Evolutionary conservation across 2,113 vertebrate genomes (phyloP), one percentile per base, ranked within the genome.

Genomic region (Cyprinodon tularosa): DNA sequence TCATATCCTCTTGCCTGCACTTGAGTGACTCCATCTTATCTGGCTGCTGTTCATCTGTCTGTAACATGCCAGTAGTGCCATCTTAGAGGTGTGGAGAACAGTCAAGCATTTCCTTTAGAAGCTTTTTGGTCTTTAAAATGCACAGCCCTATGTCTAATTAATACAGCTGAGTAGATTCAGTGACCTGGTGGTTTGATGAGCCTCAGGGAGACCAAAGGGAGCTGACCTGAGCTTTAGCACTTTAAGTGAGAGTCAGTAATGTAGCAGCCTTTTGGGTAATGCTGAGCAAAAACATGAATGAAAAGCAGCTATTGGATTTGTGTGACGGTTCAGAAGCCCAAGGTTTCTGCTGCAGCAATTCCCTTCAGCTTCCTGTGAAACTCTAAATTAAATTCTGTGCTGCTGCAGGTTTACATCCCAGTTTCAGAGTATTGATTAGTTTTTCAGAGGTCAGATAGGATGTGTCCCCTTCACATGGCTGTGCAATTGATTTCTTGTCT

Each of bases 391-490:
- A 9, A 10, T 57, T 20, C 17, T n/a, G 50, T 57, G 50, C 50
- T 22, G 12, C 4, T 38, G 59, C 17, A 17, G 2, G 29, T 45
- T 12, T 59, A 65, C 68, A 83, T 66, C 83, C 83, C 77, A 86
- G 71, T 90, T 90, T 93, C 88, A 81, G 85, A 84, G 42, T n/a
- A 93, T 92, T 4, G 84, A 94, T 84, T 38, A 42, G 6, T 47
- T 17, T 36, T 69, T 60, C 81, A 74, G 57, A 57, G 76, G 12
- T 80, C 64, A 79, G 72, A 84, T 84, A 74, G 73, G 80, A 78
- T 64, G 53, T 50, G 71, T 78, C 72, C 77, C 61, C 38, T 86
- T 68, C 76, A 76, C 75, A 40, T 62, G 70, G 39, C 72, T 12
- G 14, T 47, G 44, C 13, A 29, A 88, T 90, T 73, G 87, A 91